Evolutionary conservation across 2,888 invertebrate species (phyloP).

Genomic region (Zele albiditarsus): DNA sequence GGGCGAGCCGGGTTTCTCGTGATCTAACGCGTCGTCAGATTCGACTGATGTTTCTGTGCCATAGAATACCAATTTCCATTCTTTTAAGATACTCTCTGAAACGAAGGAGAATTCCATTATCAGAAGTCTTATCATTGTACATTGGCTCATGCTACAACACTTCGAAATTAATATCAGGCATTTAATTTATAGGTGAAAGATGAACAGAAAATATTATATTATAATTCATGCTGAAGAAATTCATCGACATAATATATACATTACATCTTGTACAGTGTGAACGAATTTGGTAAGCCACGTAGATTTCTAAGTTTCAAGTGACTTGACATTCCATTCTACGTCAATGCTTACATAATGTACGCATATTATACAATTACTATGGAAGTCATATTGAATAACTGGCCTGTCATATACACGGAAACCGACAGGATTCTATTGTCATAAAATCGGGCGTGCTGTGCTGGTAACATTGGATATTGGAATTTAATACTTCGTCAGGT

Average conservation of each 20-base stretch:
- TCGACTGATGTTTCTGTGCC: conserved; percentile 80
- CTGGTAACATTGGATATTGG: background rate
- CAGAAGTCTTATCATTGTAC: background rate
- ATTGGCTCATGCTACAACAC: background rate
- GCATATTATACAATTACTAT: background rate
- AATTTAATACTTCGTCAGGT: background rate
- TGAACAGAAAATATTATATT: background rate
- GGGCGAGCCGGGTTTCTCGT: conserved; percentile 57
- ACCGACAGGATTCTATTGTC: background rate
- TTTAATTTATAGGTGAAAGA: background rate
- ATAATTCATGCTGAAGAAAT: background rate
- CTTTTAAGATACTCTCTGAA: conserved; percentile 74
- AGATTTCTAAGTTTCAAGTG: background rate
- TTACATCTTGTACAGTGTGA: background rate
- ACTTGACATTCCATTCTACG: background rate
- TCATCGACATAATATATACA: background rate
- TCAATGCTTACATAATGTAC: background rate
- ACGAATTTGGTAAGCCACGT: background rate
- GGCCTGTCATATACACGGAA: background rate
- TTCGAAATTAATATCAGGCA: background rate
- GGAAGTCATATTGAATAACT: background rate
- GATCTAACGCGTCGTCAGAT: conserved; percentile 63
- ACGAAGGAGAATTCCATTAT: conserved; percentile 39
- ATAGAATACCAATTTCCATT: conserved; percentile 89
- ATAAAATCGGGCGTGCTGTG: background rate